phyloP scores from a whole-genome alignment of 2,113 vertebrate genomes.

The Galeopterus variegatus region DNA sequence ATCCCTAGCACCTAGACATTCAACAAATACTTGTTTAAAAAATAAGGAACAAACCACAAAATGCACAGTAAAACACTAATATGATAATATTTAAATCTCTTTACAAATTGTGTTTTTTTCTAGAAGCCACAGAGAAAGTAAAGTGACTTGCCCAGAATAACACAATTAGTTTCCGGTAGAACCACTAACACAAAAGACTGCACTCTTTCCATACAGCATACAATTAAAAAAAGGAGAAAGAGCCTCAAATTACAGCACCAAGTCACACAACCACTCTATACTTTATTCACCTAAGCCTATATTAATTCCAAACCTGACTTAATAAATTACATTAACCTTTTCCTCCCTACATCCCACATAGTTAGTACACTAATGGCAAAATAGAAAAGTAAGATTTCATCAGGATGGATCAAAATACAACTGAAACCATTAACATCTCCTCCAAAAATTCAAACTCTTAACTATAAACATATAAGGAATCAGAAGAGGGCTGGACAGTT shows the following conservation, averaged over 20 bases:
- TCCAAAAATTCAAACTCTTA: not conserved
- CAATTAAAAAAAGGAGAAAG: not conserved
- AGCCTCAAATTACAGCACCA: not conserved
- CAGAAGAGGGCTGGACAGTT: too few species aligned
- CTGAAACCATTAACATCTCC: not conserved
- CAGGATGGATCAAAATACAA: not conserved
- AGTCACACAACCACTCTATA: not conserved
- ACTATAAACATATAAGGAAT: not conserved
- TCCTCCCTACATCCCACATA: not conserved
- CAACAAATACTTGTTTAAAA: not conserved
- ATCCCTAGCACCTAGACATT: not conserved
- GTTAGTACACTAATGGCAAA: not conserved
- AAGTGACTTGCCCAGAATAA: not conserved
- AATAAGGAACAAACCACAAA: not conserved
- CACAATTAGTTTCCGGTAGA: not conserved
- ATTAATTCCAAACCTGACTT: conserved; percentile 28
- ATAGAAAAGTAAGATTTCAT: conserved; percentile 1
- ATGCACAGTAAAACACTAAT: not conserved
- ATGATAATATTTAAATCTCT: not conserved
- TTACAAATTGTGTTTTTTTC: not conserved
- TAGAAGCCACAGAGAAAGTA: not conserved
- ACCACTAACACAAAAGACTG: not conserved
- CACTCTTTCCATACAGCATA: not conserved
- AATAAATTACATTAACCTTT: not conserved
- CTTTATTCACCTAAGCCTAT: not conserved